Evolutionary conservation across 2,797 vertebrate genomes (phyloP), one percentile per base, ranked within the genome.

Genomic region (Esox masquinongy): DNA sequence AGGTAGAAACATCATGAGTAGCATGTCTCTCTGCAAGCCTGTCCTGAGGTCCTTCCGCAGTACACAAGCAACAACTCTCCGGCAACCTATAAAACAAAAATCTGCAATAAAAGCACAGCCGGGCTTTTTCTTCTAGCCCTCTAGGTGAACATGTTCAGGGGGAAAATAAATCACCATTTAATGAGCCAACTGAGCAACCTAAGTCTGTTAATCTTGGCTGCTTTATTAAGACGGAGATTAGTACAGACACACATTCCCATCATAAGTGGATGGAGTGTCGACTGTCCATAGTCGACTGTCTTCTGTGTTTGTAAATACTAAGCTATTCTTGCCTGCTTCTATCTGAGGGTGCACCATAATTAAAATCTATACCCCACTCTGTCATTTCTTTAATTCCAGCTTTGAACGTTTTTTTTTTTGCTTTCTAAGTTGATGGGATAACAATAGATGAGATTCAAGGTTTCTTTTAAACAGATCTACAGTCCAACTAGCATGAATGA

Each of bases 201-300:
- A 73, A 77, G 63, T 77, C 36, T 86, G 80, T 85, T 88, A 73
- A 81, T 82, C 77, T 82, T 88, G 84, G 81, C 83, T 74, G 36
- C 47, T 75, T 72, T 76, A 51, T 76, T 85, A 47, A 80, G 79
- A 83, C 74, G 70, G 76, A 77, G 68, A 50, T 53, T 71, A 56
- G 76, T 63, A 69, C 53, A 74, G 73, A 73, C 73, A 74, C 22
- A 51, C 43, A 34, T 64, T 80, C 77, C 69, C 63, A 72, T 67
- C 31, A 39, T 70, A 73, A 61, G 66, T 73, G 76, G 70, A 74
- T 72, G 59, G 51, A 66, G 36, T 74, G 9, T 61, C 17, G n/a
- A n/a, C n/a, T n/a, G n/a, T 77, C 34, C 73, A 19, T n/a, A 70
- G 36, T 78, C 81, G 80, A 69, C 77, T 73, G 56, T 24, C 16